These are phyloP conservation scores for Drosophila micromelanica DNA, from an alignment of 1,140 invertebrate genomes.

Conservation along the genomic window DNA sequence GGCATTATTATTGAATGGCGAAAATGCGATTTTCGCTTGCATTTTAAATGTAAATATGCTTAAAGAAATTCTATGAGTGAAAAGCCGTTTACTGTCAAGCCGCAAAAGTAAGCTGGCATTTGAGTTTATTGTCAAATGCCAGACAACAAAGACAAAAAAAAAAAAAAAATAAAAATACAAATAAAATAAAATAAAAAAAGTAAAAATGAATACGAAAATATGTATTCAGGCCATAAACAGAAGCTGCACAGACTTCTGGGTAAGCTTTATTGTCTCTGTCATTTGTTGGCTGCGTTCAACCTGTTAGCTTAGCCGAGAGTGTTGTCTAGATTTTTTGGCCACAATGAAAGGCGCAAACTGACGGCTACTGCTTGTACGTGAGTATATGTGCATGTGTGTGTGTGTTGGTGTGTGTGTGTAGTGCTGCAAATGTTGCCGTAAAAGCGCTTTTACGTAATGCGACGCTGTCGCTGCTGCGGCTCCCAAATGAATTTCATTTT, in stretches of 20 bases:
- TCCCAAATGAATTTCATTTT: constrained; percentile 70
- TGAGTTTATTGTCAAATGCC: constrained; percentile 67
- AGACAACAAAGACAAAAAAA: constrained; percentile 15
- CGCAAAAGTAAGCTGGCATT: constrained; percentile 62
- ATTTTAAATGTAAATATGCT: neutral
- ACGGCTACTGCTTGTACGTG: constrained; percentile 35
- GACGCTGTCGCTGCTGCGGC: constrained; percentile 60
- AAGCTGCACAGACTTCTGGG: constrained; percentile 10
- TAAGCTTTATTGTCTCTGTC: constrained; percentile 76
- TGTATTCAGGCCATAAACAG: constrained; percentile 28
- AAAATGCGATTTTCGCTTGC: constrained; percentile 50
- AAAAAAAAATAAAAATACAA: constrained; percentile 17
- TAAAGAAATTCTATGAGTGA: constrained; percentile 51
- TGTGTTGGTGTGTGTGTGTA: constrained; percentile 31
- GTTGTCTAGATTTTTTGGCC: constrained; percentile 39
- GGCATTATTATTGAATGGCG: constrained; percentile 68
- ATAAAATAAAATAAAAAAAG: neutral
- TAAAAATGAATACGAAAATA: neutral
- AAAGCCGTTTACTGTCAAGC: constrained; percentile 70
- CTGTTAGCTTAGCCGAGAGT: constrained; percentile 55
- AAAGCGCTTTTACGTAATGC: constrained; percentile 80
- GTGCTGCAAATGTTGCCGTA: constrained; percentile 65
- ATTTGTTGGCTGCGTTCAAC: constrained; percentile 72
- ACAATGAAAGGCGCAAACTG: constrained; percentile 31
- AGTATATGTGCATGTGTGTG: constrained; percentile 27